Evolutionary conservation across 2,797 vertebrate species (phyloP), one percentile per base, ranked within the genome.

Genomic region (Mareca penelope): DNA sequence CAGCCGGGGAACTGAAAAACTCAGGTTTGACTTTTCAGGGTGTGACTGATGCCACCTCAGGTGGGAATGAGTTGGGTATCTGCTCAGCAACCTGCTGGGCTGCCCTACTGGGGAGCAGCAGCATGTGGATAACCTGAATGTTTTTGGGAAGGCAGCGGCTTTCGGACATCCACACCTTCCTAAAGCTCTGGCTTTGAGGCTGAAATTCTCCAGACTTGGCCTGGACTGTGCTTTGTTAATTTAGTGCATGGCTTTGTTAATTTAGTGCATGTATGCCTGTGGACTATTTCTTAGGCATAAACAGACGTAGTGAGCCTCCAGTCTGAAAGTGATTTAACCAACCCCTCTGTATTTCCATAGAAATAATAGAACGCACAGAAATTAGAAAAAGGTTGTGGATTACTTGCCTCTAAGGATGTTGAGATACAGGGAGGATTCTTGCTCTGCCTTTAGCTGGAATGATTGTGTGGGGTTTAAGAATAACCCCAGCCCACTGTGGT

Each of bases 301-400:
- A 59, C 22, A 50, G 55, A 13, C 24, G 44, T 21, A 29, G 33
- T 1, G 29, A 76, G 28, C 60, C 31, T 80, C 69, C 4, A 7
- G 1, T 60, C 16, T 39, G 29, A 16, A 60, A 64, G 40, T 24
- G 33, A 28, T 61, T 60, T 33, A 57, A 44, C 23, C n/a, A 57
- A 4, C 44, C 67, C 17, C 29, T 60, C 40, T 17, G 5, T 52
- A 7, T 84, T 84, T 69, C 75, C 88, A 23, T 19, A 15, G 63
- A 40, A 24, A 1, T 61, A 63, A 12, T 12, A 9, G 2, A 4
- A 3, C 0, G 0, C 7, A 37, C 79, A 80, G 57, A 44, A 48
- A 22, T 24, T 40, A 2, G 48, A 19, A 18, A 55, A 55, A 50
- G 37, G 28, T 48, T 12, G 2, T 2, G 19, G n/a, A 26, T 78